Percentiles rank a stretch among this genome's conserved stretches.
These are phyloP conservation scores for Microcebus griseorufus DNA, from an alignment of 2,113 vertebrate genomes.

Conservation along the genomic window DNA sequence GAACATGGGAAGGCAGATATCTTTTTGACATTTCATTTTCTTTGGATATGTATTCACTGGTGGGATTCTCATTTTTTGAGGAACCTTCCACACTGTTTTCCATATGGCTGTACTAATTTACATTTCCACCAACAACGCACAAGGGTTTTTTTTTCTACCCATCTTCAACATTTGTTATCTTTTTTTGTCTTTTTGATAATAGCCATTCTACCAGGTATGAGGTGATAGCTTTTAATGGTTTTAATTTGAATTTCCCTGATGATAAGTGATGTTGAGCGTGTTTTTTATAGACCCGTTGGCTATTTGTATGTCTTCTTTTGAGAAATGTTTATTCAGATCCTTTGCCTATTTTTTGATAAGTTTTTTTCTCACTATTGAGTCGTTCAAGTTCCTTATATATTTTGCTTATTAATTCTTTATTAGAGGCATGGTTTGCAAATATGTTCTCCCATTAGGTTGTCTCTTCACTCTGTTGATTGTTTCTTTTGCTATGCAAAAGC, in stretches of 20 bases:
- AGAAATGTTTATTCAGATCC: neutral
- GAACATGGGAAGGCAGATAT: neutral
- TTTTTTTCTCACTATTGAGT: neutral
- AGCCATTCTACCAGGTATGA: neutral
- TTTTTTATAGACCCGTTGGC: neutral
- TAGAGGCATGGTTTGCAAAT: neutral
- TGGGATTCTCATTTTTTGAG: neutral
- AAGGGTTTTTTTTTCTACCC: neutral
- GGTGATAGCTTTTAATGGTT: neutral
- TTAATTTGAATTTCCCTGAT: neutral
- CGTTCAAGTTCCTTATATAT: neutral
- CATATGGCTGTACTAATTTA: neutral
- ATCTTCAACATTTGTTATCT: neutral
- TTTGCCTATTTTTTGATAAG: neutral
- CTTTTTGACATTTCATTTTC: neutral
- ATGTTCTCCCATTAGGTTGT: neutral
- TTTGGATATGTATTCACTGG: neutral
- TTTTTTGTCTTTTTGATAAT: neutral
- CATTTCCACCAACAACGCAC: neutral
- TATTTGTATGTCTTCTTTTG: neutral
- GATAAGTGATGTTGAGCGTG: neutral
- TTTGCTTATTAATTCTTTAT: neutral
- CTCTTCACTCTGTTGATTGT: neutral
- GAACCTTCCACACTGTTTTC: neutral
- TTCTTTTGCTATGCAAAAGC: neutral